Percentiles rank a stretch among this genome's conserved stretches.
These are phyloP conservation scores for Procambarus clarkii DNA, from an alignment of 1,140 invertebrate genomes.

Conservation along the genomic window DNA sequence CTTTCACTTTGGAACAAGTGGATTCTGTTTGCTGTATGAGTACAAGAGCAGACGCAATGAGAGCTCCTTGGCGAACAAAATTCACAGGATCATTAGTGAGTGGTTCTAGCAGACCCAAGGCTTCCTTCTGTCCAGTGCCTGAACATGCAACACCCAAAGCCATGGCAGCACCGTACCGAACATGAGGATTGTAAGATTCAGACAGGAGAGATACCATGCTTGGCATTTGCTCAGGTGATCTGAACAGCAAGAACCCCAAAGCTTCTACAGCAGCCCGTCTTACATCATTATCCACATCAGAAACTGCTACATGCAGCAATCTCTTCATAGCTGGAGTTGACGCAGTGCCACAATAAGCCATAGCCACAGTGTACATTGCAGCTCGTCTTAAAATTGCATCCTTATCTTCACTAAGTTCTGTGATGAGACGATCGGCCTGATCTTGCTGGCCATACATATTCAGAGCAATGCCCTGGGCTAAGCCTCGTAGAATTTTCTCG, in stretches of 20 bases:
- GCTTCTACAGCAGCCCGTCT: conserved; percentile 97
- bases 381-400: conserved; percentile 82
- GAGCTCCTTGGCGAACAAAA: conserved; percentile 98
- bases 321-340: conserved; percentile 92
- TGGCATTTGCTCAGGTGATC: conserved; percentile 97
- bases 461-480: conserved; percentile 86
- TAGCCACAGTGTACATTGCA: conserved; percentile 98
- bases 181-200: conserved; percentile 99
- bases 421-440: conserved; percentile 95
- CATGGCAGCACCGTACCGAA: conserved; percentile 99
- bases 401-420: conserved; percentile 84
- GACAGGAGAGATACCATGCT: conserved; percentile 96
- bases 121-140: conserved; percentile 83
- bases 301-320: conserved; percentile 96
- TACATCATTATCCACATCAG: conserved; percentile 99
- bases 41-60: conserved; percentile 98
- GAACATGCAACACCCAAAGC: conserved; percentile 98
- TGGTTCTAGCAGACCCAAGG: conserved; percentile 96
- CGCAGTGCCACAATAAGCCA: conserved; percentile 98
- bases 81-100: conserved; percentile 99
- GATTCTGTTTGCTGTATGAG: conserved; percentile 98
- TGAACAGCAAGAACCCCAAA: conserved; percentile 96
- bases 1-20: conserved; percentile 88
- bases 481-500: conserved; percentile 93
- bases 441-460: conserved; percentile 98